Evolutionary conservation across 2,888 invertebrate genomes (phyloP).

Genomic region (Podabrus alpinus): DNA sequence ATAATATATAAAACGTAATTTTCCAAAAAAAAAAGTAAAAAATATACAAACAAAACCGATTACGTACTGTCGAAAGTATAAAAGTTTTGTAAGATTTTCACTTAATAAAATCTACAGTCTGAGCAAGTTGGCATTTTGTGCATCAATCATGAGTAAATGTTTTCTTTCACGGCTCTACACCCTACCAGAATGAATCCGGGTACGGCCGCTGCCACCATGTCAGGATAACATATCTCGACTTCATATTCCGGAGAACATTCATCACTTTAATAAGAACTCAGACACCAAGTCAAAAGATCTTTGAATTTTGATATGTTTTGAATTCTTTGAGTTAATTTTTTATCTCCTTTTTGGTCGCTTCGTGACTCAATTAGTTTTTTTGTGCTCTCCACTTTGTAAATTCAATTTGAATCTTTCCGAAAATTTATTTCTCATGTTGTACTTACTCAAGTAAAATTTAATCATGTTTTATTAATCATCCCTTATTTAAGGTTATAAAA

Average conservation of each 20-base stretch:
- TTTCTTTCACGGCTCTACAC: slow-evolving; percentile 24
- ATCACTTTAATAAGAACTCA: slow-evolving; percentile 27
- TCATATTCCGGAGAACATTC: slow-evolving; percentile 27
- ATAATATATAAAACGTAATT: not conserved
- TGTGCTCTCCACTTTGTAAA: not conserved
- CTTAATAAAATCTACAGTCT: slow-evolving; percentile 22
- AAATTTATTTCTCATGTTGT: not conserved
- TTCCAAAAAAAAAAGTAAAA: not conserved
- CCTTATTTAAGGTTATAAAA: not conserved
- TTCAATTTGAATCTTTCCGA: not conserved
- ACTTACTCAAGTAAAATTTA: not conserved
- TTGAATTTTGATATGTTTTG: slow-evolving; percentile 20
- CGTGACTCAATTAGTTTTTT: not conserved
- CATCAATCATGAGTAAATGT: slow-evolving; percentile 26
- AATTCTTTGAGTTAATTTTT: not conserved
- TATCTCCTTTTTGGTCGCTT: not conserved
- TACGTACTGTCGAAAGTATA: not conserved
- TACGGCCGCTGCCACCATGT: slow-evolving; percentile 12
- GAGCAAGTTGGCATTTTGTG: slow-evolving; percentile 20
- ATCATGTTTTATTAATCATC: not conserved
- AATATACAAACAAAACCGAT: not conserved
- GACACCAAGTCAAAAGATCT: slow-evolving; percentile 20
- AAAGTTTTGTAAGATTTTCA: slow-evolving; percentile 9
- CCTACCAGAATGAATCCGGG: slow-evolving; percentile 14
- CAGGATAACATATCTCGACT: slow-evolving; percentile 26